Conservation (phyloP, 2,113 vertebrate genomes). For the Triplophysa rosa region DNA sequence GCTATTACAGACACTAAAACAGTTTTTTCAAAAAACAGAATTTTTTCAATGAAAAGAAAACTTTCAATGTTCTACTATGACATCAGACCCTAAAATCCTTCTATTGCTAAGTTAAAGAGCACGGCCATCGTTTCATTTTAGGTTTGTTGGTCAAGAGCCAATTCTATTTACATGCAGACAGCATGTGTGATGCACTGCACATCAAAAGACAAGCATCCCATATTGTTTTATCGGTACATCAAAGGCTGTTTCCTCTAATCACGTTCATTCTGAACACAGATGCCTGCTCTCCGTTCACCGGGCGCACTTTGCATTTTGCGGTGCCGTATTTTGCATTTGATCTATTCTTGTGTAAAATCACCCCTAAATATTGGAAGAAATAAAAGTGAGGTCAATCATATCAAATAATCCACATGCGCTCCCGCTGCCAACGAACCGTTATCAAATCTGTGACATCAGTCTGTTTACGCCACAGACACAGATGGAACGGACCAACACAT, state of each 20-base stretch:
- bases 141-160: conserved; percentile 18
- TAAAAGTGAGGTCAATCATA: conserved; percentile 20
- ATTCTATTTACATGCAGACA: conserved; percentile 40
- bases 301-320: conserved; percentile 12
- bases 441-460: conserved; percentile 23
- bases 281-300: background rate
- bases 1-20: too few species aligned
- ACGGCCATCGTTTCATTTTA: conserved; percentile 6
- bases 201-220: conserved; percentile 27
- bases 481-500: conserved; percentile 1
- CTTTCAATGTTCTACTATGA: too few species aligned
- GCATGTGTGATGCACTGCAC: conserved; percentile 29
- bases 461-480: background rate
- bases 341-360: conserved; percentile 7
- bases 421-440: conserved; percentile 15
- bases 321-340: background rate
- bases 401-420: conserved; percentile 31
- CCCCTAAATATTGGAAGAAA: conserved; percentile 7
- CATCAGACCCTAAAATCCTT: too few species aligned
- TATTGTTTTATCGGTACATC: conserved; percentile 44
- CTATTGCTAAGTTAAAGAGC: background rate
- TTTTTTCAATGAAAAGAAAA: too few species aligned
- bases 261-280: conserved; percentile 4
- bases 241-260: conserved; percentile 34
- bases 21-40: too few species aligned